phyloP scores from a whole-genome alignment of 2,888 invertebrate genomes.

The Cremastinae sp. region DNA sequence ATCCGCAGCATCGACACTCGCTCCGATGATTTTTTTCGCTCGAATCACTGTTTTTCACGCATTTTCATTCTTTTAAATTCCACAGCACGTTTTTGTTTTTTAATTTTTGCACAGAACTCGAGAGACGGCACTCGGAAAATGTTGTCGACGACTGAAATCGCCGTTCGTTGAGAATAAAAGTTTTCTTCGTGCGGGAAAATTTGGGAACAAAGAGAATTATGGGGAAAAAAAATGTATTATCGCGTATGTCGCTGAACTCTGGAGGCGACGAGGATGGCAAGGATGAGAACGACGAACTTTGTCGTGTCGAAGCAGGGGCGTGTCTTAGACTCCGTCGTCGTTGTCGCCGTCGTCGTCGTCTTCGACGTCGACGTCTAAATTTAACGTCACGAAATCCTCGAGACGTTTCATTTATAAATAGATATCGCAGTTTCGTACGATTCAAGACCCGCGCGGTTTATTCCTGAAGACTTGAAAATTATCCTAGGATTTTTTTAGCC shows the following conservation, averaged over 20 bases:
- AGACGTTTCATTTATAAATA: constrained; percentile 75
- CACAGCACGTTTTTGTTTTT: too few relatives aligned
- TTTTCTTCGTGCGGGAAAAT: neutral
- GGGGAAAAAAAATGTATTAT: constrained; percentile 65
- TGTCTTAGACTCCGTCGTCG: constrained; percentile 61
- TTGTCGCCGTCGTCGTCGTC: constrained; percentile 66
- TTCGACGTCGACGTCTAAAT: constrained; percentile 74
- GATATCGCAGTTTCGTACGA: constrained; percentile 62
- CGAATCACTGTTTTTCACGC: too few relatives aligned
- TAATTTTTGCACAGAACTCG: too few relatives aligned
- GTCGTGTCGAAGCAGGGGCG: constrained; percentile 58
- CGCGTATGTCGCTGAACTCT: constrained; percentile 55
- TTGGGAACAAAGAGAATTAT: constrained; percentile 65
- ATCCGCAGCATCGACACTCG: too few relatives aligned
- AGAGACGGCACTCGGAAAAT: too few relatives aligned
- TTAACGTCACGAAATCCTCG: constrained; percentile 74
- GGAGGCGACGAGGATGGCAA: constrained; percentile 46
- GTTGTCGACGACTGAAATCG: too few relatives aligned
- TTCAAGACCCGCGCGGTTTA: constrained; percentile 32
- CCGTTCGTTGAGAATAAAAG: too few relatives aligned
- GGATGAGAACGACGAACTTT: constrained; percentile 35
- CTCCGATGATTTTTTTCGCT: too few relatives aligned
- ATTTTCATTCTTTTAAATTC: too few relatives aligned
- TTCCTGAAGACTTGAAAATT: constrained; percentile 46
- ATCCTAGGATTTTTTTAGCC: constrained; percentile 12